Conservation (phyloP, 2,888 invertebrate species). For the Philhelius pedissequus region DNA sequence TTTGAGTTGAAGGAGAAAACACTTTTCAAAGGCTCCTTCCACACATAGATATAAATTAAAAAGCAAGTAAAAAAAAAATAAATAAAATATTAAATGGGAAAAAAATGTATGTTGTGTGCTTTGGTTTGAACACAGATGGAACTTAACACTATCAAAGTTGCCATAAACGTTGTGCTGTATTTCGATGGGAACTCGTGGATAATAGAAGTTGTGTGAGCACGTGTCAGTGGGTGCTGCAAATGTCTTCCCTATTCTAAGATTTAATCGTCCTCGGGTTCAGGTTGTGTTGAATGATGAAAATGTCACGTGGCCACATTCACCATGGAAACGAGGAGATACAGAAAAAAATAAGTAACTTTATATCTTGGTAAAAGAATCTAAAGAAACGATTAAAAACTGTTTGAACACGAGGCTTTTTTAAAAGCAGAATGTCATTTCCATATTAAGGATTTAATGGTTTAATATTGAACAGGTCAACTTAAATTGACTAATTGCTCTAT, state of each 20-base stretch:
- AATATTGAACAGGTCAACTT: not conserved
- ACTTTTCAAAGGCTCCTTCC: not conserved
- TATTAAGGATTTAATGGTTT: too few relatives aligned
- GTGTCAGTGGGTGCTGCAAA: conserved; percentile 40
- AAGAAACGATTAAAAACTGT: conserved; percentile 33
- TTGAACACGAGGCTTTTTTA: conserved; percentile 31
- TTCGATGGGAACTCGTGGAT: conserved; percentile 35
- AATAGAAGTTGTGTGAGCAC: conserved; percentile 42
- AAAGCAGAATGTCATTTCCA: too few relatives aligned
- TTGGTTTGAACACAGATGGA: not conserved
- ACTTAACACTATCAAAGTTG: conserved; percentile 6
- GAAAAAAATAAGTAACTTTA: conserved; percentile 18
- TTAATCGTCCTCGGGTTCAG: conserved; percentile 8
- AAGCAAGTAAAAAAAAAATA: too few relatives aligned
- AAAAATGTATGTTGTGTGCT: not conserved
- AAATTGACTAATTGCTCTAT: too few relatives aligned
- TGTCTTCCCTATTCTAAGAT: conserved; percentile 1
- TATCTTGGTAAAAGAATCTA: conserved; percentile 6
- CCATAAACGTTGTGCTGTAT: not conserved
- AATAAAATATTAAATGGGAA: not conserved
- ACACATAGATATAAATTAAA: too few relatives aligned
- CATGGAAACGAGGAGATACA: not conserved
- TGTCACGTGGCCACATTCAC: conserved; percentile 48
- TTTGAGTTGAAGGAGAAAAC: not conserved
- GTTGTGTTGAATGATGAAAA: conserved; percentile 17